Conservation (phyloP, 2,113 vertebrate species). For the Perccottus glenii region DNA sequence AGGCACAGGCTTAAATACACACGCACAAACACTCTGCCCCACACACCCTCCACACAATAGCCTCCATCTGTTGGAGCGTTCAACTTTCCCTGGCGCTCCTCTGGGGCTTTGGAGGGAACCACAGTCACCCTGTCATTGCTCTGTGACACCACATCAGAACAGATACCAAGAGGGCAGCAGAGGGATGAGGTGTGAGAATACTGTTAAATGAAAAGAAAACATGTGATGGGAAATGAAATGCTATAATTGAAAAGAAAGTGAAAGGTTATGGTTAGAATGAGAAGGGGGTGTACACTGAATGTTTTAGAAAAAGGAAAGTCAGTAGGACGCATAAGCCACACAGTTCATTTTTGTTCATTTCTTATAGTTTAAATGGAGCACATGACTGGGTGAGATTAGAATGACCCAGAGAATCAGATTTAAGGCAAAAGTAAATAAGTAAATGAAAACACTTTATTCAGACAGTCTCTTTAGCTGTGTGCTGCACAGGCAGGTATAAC, state of each 20-base stretch:
- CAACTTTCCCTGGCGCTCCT: conserved; percentile 69
- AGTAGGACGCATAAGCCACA: conserved; percentile 11
- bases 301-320: conserved; percentile 26
- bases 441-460: conserved; percentile 51
- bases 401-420: conserved; percentile 36
- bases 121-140: conserved; percentile 42
- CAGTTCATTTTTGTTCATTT: conserved; percentile 39
- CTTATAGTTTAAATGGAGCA: conserved; percentile 34
- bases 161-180: conserved; percentile 18
- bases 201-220: conserved; percentile 21
- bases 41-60: conserved; percentile 68
- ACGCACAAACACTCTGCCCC: conserved; percentile 24
- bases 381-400: conserved; percentile 27
- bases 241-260: neutral
- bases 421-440: conserved; percentile 37
- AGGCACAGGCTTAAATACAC: conserved; percentile 30
- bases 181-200: conserved; percentile 13
- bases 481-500: conserved; percentile 72
- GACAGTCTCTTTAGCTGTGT: conserved; percentile 60
- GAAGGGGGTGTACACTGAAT: too few species aligned
- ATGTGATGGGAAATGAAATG: conserved; percentile 29
- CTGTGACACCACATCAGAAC: conserved; percentile 55
- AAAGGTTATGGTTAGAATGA: conserved; percentile 23
- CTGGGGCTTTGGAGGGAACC: conserved; percentile 44
- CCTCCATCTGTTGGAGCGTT: conserved; percentile 77